Evolutionary conservation across 2,888 invertebrate genomes (phyloP), one percentile per base, ranked within the genome.

Genomic region (Ornithoptera priamus): DNA sequence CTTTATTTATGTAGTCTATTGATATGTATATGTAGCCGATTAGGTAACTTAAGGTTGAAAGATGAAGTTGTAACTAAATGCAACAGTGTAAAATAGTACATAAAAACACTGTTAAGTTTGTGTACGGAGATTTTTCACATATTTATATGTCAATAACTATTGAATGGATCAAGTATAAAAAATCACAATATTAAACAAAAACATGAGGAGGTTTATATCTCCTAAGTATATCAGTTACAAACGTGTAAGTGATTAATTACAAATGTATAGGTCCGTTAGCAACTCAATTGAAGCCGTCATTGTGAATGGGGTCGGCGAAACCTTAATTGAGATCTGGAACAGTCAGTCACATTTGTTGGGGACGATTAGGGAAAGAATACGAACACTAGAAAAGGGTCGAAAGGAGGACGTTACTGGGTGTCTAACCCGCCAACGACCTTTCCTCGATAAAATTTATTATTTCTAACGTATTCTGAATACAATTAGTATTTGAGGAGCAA

Each of bases 371-470:
- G 85, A 89, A 90, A 89, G 91, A 91, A 90, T 87, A 86, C 87
- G 85, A 59, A 56, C 36, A 89, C 89, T 89, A 89, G 85, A 84
- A 79, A 83, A 84, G 89, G 89, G 90, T 88, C 84, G 74, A 81
- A 87, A 89, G 87, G 87, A 90, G 90, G 91, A 90, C 88, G 90
- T 89, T 86, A 88, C 17, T 20, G 84, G 86, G 87, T 88, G 88
- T 89, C 89, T 88, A 90, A 91, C 90, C 90, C 89, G 89, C 89
- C 83, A 82, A 71, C 85, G 91, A 90, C 92, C 92, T 92, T 91
- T 92, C 90, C 90, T 87, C 84, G 78, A 81, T 78, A 84, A 88
- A 87, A 90, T 90, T 89, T 89, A 90, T 90, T 88, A 89, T 86
- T 89, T 89, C 88, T 86, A 85, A 85, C 83, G 87, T 89, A 87